Evolutionary conservation across 2,888 invertebrate genomes (phyloP).

Genomic region (Lutraria lutraria): DNA sequence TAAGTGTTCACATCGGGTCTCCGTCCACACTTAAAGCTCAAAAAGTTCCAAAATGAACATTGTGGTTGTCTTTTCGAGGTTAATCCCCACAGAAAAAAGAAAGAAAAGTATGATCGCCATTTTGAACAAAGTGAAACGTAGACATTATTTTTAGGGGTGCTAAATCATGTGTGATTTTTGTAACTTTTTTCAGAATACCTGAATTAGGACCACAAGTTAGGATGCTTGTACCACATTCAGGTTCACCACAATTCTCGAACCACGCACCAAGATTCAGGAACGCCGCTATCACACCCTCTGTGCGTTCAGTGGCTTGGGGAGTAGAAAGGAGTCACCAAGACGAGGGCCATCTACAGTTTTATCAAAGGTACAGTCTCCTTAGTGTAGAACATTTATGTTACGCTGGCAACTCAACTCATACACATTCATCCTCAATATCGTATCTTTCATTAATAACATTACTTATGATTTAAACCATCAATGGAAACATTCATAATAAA

Average conservation of each 20-base stretch:
- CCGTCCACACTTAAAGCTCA: too few relatives aligned
- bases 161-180: not conserved
- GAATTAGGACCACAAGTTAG: conserved; percentile 72
- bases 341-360: conserved; percentile 68
- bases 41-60: too few relatives aligned
- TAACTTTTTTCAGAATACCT: conserved; percentile 65
- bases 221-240: conserved; percentile 68
- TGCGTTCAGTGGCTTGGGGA: conserved; percentile 67
- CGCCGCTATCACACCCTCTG: conserved; percentile 74
- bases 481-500: too few relatives aligned
- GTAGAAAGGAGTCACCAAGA: conserved; percentile 50
- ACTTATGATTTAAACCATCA: too few relatives aligned
- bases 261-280: conserved; percentile 72
- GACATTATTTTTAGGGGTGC: not conserved
- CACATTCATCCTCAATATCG: too few relatives aligned
- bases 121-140: not conserved
- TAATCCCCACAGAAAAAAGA: too few relatives aligned
- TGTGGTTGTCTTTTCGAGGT: too few relatives aligned
- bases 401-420: too few relatives aligned
- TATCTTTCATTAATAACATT: too few relatives aligned
- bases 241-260: conserved; percentile 58
- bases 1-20: too few relatives aligned
- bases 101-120: not conserved
- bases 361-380: conserved; percentile 65
- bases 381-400: not conserved